Evolutionary conservation across 2,888 invertebrate genomes (phyloP), one percentile per base, ranked within the genome.

Genomic region (Cerastis leucographa): DNA sequence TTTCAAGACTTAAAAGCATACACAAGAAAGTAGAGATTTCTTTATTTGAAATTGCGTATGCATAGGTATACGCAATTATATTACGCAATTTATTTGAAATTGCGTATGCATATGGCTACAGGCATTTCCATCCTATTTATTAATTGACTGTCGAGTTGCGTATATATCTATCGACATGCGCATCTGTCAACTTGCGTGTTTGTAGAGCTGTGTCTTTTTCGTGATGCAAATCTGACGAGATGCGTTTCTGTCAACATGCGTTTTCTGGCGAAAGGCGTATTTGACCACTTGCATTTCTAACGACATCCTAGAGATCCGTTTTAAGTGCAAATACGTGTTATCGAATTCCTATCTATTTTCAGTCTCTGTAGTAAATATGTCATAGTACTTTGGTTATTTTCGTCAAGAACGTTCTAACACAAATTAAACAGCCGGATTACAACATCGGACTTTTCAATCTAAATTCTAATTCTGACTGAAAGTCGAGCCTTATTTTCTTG

Each of bases 391-490:
- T 5, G 12, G 29, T 7, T 54, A 65, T 67, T 78, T 54, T 66
- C 1, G 14, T 61, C 49, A 1, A 64, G 8, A 65, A 65, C 14
- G 4, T 51, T 49, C 22, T 14, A 12, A 56, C 29, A 70, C 44
- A 61, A 74, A 72, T 74, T 72, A 54, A 74, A 67, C 49, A 70
- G 66, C 25, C 4, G 7, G 22, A 61, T 81, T 68, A 70, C 56
- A 56, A 65, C 61, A 71, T 29, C 25, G 2, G 2, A 54, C 25
- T 61, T 62, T 81, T 80, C 56, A 62, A 77, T 81, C 64, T 74
- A 69, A 71, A 71, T 78, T 83, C 83, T 74, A 82, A 72, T 85
- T 70, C 25, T 8, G 61, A 25, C 1, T 42, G 22, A 72, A 76
- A 70, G 49, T 3, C 49, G 54, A 64, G 0, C 65, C 25, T 46